Evolutionary conservation across 2,797 vertebrate species (phyloP).

Genomic region (Arremon aurantiirostris): DNA sequence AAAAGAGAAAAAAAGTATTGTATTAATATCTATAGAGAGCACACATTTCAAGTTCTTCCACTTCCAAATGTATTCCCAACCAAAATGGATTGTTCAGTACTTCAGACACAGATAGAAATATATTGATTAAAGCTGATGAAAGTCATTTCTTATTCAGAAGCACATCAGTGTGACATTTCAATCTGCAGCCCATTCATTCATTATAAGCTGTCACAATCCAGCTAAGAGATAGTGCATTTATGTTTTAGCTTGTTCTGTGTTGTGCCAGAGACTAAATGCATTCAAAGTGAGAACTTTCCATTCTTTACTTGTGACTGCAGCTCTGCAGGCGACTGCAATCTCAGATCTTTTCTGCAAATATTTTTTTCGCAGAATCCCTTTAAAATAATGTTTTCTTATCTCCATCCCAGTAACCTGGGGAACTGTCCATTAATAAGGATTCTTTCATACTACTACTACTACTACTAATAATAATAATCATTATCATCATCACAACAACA

Average conservation of each 20-base stretch:
- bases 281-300: background rate
- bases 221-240: background rate
- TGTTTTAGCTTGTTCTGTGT: background rate
- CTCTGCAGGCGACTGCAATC: background rate
- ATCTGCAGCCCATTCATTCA: background rate
- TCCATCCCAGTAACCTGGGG: background rate
- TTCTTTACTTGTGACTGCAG: background rate
- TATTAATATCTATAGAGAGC: background rate
- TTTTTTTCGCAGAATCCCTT: background rate
- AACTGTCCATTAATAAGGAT: background rate
- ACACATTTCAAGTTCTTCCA: background rate
- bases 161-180: background rate
- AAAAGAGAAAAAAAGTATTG: background rate
- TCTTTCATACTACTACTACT: background rate
- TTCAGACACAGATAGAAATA: background rate
- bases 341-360: background rate
- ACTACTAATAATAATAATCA: accelerated
- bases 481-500: too few relatives aligned
- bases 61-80: background rate
- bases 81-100: background rate
- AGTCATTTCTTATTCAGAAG: background rate
- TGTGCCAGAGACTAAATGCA: background rate
- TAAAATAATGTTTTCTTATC: background rate
- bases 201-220: background rate
- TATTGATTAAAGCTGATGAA: background rate